A percentile compares a stretch with the other conserved stretches of the same genome.
These are phyloP conservation scores for Pao palembangensis DNA, from an alignment of 2,113 vertebrate species.

Conservation along the genomic window DNA sequence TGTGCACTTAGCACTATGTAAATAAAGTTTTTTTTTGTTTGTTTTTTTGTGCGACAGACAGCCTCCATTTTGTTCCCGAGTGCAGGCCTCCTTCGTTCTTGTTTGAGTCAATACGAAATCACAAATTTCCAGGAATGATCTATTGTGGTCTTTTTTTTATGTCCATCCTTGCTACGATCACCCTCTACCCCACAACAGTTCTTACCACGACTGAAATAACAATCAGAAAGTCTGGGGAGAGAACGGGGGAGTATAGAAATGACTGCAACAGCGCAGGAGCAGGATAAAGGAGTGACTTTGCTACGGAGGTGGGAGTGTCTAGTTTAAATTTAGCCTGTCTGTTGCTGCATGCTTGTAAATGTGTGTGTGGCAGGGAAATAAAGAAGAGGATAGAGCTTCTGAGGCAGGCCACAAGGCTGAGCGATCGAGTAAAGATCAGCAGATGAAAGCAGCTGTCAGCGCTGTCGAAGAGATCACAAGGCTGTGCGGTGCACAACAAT, in stretches of 20 bases:
- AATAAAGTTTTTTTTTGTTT: too few species aligned
- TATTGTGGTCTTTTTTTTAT: slow-evolving; percentile 14
- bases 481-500: slow-evolving; percentile 30
- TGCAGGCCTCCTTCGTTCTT: too few species aligned
- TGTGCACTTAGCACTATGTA: too few species aligned
- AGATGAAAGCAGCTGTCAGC: slow-evolving; percentile 36
- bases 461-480: slow-evolving; percentile 23
- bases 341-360: slow-evolving; percentile 48
- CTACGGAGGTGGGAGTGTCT: slow-evolving; percentile 43
- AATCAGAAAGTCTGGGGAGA: slow-evolving; percentile 2
- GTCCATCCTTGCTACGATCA: not conserved
- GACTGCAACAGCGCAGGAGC: slow-evolving; percentile 1
- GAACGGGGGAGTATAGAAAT: not conserved
- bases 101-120: slow-evolving; percentile 15
- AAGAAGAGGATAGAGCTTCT: slow-evolving; percentile 12
- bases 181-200: not conserved
- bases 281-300: slow-evolving; percentile 28
- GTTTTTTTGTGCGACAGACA: too few species aligned
- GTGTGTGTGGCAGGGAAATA: slow-evolving; percentile 21
- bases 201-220: slow-evolving; percentile 1
- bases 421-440: slow-evolving; percentile 20
- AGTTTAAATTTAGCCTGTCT: slow-evolving; percentile 64
- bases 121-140: slow-evolving; percentile 17
- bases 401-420: slow-evolving; percentile 16
- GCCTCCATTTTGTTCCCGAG: too few species aligned